These are phyloP conservation scores for Brachionichthys hirsutus DNA, from an alignment of 2,113 vertebrate genomes.

Conservation along the genomic window DNA sequence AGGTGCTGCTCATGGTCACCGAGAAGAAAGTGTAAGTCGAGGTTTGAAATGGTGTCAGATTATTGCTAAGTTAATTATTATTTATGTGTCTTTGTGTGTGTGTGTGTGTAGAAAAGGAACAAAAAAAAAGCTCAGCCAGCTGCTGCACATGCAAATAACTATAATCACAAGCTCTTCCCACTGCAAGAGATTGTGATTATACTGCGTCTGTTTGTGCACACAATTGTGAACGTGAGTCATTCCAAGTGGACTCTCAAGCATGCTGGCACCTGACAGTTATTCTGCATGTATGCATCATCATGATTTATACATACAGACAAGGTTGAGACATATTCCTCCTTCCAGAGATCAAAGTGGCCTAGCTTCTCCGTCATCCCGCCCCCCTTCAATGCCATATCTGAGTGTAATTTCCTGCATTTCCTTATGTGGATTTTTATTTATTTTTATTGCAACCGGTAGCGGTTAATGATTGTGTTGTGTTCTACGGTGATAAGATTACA, in stretches of 20 bases:
- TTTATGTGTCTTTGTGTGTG: not conserved
- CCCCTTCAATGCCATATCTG: constrained; percentile 35
- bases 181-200: constrained; percentile 2
- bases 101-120: not conserved
- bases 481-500: too few relatives aligned
- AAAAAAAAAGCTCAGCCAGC: constrained; percentile 12
- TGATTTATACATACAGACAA: constrained; percentile 18
- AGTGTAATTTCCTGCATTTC: too few relatives aligned
- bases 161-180: constrained; percentile 28
- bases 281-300: constrained; percentile 27
- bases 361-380: constrained; percentile 35
- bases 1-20: constrained; percentile 55
- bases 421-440: too few relatives aligned
- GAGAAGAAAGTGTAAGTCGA: constrained; percentile 67
- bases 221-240: constrained; percentile 3
- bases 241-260: constrained; percentile 28
- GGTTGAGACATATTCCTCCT: constrained; percentile 34
- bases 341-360: constrained; percentile 56
- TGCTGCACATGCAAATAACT: constrained; percentile 25
- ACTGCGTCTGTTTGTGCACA: not conserved
- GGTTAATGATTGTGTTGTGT: too few relatives aligned
- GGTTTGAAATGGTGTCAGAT: not conserved
- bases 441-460: too few relatives aligned
- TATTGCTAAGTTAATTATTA: not conserved
- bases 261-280: constrained; percentile 16